phyloP scores from a whole-genome alignment of 2,797 vertebrate species.

The Loriculus beryllinus region DNA sequence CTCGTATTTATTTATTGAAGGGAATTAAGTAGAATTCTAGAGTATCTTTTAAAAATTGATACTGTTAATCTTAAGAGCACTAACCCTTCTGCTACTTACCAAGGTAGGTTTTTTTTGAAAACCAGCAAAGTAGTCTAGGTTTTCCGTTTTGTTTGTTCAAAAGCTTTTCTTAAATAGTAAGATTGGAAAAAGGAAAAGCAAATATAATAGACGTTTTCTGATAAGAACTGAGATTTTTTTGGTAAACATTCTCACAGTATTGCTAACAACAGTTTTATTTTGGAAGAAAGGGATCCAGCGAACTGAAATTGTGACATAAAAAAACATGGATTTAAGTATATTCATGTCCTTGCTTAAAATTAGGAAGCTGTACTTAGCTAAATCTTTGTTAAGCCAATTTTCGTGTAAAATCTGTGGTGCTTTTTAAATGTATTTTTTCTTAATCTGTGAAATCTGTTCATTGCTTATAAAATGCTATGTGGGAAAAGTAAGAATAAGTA shows the following conservation, averaged over 20 bases:
- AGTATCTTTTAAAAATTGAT: background rate
- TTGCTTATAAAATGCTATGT: background rate
- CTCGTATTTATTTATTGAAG: background rate
- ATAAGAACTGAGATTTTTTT: constrained; percentile 20
- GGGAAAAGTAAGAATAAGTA: background rate
- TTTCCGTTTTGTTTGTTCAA: constrained; percentile 8
- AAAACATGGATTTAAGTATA: background rate
- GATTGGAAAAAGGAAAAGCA: constrained; percentile 2
- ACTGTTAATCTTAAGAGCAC: background rate
- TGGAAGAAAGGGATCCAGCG: background rate
- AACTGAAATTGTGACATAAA: background rate
- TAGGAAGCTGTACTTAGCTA: background rate
- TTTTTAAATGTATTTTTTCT: background rate
- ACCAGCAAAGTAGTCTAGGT: background rate
- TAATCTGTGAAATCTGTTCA: background rate
- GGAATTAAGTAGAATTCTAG: background rate
- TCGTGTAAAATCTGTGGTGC: background rate
- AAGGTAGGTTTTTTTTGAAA: background rate
- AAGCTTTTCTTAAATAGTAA: constrained; percentile 11
- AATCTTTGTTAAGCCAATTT: background rate
- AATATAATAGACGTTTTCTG: constrained; percentile 30
- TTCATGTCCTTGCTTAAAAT: background rate
- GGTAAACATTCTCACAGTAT: constrained; percentile 1
- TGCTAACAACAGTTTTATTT: background rate
- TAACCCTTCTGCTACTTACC: background rate